phyloP scores from a whole-genome alignment of 2,113 vertebrate genomes.

The Lepidothrix coronata region DNA sequence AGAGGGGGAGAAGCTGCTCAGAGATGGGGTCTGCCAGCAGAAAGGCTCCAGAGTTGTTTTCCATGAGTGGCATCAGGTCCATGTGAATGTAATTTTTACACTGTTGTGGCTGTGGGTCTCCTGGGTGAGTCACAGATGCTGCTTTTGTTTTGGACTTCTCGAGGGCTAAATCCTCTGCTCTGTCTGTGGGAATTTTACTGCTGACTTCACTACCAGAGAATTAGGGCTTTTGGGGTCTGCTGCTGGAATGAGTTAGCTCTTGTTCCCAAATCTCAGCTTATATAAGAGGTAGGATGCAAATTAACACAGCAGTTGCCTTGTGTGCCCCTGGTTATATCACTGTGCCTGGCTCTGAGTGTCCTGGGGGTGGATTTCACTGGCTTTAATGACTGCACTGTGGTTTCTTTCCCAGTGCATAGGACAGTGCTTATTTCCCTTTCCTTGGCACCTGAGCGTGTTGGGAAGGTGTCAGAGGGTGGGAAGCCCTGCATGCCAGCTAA shows the following conservation, averaged over 20 bases:
- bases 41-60: not conserved
- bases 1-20: not conserved
- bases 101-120: not conserved
- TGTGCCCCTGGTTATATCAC: rapidly evolving
- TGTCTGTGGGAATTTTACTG: not conserved
- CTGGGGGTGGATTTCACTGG: not conserved
- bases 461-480: not conserved
- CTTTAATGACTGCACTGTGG: not conserved
- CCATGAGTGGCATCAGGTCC: not conserved
- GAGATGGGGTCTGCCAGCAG: not conserved
- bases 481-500: not conserved
- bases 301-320: not conserved
- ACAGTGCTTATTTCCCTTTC: not conserved
- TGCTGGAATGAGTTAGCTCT: not conserved
- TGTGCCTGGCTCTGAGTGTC: not conserved
- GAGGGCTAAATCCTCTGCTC: not conserved
- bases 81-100: constrained; percentile 14
- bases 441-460: not conserved
- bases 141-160: constrained; percentile 22
- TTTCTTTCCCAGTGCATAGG: not conserved
- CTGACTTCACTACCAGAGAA: not conserved
- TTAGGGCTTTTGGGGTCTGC: not conserved
- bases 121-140: constrained; percentile 20
- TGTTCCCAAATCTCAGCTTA: not conserved
- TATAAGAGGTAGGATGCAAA: not conserved